Evolutionary conservation across 2,113 vertebrate species (phyloP), one percentile per base, ranked within the genome.

Genomic region (Turnix velox): DNA sequence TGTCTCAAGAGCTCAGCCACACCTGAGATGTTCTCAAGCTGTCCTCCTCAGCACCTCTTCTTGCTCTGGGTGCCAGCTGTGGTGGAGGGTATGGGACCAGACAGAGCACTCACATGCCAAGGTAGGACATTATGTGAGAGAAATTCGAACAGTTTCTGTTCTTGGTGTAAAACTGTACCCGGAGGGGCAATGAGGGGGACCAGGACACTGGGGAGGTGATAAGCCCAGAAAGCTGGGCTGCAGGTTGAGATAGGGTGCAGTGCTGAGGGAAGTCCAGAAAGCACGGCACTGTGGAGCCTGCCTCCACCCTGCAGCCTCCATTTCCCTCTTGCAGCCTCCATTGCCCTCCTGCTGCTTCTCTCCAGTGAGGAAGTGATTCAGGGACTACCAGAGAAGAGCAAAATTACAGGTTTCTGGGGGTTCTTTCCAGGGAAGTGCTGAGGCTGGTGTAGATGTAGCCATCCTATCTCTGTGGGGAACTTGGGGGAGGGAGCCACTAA

Each of bases 21-120:
- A 61, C 5, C 58, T 18, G 27, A 76, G 31, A 31, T 7, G 12
- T 9, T 71, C 40, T 35, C 0, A 0, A 2, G 1, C 48, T 28
- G 2, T 43, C 39, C 17, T 67, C 20, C 23, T 14, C 62, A 83
- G 49, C 35, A 51, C 12, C 4, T 28, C 22, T 57, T 31, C 63
- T 66, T 63, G 51, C 22, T 81, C 35, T 46, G 43, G n/a, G 17
- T 62, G n/a, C 27, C 12, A 37, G 10, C 37, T 73, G 54, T 40
- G 49, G 67, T 54, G n/a, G 55, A 58, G 30, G 6, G 14, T 62
- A 31, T 35, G 40, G 61, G 19, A 61, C 16, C 67, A 73, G 49
- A 18, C 3, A 7, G 42, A 69, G 28, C 25, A 30, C 16, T 72
- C 51, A 6, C 4, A 3, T 24, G 13, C 57, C 4, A 3, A 28